Evolutionary conservation across 2,888 invertebrate genomes (phyloP).

Genomic region (Geotrupes spiniger): DNA sequence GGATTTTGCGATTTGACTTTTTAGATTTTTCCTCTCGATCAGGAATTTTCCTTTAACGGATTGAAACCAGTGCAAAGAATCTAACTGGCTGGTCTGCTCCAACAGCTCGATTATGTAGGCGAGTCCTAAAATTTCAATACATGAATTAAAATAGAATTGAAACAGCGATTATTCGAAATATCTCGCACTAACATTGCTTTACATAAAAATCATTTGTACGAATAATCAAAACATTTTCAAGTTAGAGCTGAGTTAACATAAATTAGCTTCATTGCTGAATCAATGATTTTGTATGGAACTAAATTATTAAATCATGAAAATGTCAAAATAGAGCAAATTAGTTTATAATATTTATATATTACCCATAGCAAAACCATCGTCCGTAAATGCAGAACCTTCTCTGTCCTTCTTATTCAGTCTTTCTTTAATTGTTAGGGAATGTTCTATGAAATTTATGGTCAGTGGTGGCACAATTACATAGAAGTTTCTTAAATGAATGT

Average conservation of each 20-base stretch:
- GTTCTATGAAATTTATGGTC: constrained; percentile 92
- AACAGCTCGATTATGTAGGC: constrained; percentile 90
- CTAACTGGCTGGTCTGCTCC: constrained; percentile 80
- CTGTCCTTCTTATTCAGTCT: constrained; percentile 89
- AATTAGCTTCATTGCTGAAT: too few species aligned
- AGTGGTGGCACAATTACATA: constrained; percentile 91
- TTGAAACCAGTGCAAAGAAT: constrained; percentile 94
- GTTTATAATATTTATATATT: too few species aligned
- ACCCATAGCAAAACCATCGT: constrained; percentile 98
- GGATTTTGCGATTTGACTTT: constrained; percentile 54
- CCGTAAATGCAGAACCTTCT: constrained; percentile 86
- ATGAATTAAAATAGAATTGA: too few species aligned
- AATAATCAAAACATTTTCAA: too few species aligned
- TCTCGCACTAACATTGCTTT: too few species aligned
- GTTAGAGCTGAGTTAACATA: too few species aligned
- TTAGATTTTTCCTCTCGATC: constrained; percentile 58
- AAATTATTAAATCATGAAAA: too few species aligned
- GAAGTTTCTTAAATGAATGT: constrained; percentile 87
- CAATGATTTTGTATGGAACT: too few species aligned
- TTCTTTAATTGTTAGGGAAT: constrained; percentile 88
- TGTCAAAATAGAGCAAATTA: too few species aligned
- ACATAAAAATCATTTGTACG: too few species aligned
- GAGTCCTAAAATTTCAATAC: constrained; percentile 60
- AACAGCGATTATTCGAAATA: neutral
- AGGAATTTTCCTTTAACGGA: constrained; percentile 74